Base-by-base conservation (phyloP, 2,113 vertebrate genomes). In the Tor tambroides region DNA sequence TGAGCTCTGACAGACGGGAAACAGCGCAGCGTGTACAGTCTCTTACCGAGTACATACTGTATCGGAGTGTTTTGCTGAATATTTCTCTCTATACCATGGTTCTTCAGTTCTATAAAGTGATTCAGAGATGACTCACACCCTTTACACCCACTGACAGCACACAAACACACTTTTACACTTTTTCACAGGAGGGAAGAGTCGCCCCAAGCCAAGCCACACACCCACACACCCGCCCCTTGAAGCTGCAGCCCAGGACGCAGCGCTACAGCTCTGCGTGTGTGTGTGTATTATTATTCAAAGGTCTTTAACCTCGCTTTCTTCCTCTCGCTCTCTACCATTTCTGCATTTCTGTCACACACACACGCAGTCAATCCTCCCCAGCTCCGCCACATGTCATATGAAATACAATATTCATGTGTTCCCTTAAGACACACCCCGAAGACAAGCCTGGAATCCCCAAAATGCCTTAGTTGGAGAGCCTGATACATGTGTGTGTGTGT, bases 131-230 rank as follows among this genome's bases (percentile, higher is more conserved):
- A 91, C 87, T 91, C 90, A 90, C 84, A 84, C 83, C 85, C 86
- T 88, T 88, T 69, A 89, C 90, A 84, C 90, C 87, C 89, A 91
- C 90, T 77, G 82, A 84, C 87, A 82, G 87, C 88, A 89, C 89
- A 91, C 83, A 83, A 87, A 91, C 87, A 88, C 85, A 90, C 87
- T 87, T 89, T 87, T 87, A 90, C 88, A 90, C 89, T 86, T 83
- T 87, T 90, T 75, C 86, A 87, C 87, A 83, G 83, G 80, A 87
- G 59, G 74, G 84, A 85, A 84, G 79, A 86, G 61, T 86, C 80
- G 74, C 87, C 85, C 76, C 8, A 78, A 88, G 88, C 87, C 51
- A 87, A 85, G 86, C 80, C 84, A 80, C 84, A 87, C 86, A 78
- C 90, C 90, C 90, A 90, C 90, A 76, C 86, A 65, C 21, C 28